Evolutionary conservation across 2,113 vertebrate genomes (phyloP).

Genomic region (Amphiprion percula): DNA sequence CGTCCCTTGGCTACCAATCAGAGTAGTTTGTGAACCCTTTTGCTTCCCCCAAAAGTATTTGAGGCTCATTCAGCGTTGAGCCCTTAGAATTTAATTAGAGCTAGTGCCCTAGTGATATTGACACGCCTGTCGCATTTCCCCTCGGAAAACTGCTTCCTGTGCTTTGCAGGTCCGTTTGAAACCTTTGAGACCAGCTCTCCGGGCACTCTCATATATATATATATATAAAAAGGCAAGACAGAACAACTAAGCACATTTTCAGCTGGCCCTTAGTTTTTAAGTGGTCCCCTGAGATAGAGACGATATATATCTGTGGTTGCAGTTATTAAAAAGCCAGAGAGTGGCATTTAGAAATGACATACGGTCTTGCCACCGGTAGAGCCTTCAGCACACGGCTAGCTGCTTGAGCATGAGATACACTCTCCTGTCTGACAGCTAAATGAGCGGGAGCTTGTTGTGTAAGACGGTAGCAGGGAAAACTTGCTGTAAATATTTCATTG

Average conservation of each 20-base stretch:
- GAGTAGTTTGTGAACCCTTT: constrained; percentile 44
- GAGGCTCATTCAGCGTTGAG: constrained; percentile 31
- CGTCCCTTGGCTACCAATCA: constrained; percentile 75
- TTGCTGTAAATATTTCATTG: constrained; percentile 74
- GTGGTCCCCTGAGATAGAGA: constrained; percentile 59
- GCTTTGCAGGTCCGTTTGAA: constrained; percentile 43
- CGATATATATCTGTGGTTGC: constrained; percentile 48
- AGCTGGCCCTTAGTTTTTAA: constrained; percentile 62
- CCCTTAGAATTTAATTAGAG: constrained; percentile 67
- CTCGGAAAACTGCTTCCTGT: constrained; percentile 49
- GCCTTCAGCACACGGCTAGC: constrained; percentile 51
- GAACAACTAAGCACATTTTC: constrained; percentile 58
- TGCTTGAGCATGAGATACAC: constrained; percentile 50
- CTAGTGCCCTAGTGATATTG: constrained; percentile 58
- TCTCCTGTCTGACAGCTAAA: constrained; percentile 41
- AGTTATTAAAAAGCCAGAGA: constrained; percentile 74
- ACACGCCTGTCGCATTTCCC: constrained; percentile 48
- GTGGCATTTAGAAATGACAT: constrained; percentile 74
- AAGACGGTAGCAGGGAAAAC: constrained; percentile 24
- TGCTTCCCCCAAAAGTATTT: constrained; percentile 42
- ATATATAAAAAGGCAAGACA: constrained; percentile 34
- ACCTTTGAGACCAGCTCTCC: constrained; percentile 39
- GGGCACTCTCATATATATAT: neutral
- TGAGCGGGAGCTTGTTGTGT: constrained; percentile 38
- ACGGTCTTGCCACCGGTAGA: constrained; percentile 52